Conservation (phyloP, 1,140 invertebrate species). For the Hyposmocoma kahamanoa region DNA sequence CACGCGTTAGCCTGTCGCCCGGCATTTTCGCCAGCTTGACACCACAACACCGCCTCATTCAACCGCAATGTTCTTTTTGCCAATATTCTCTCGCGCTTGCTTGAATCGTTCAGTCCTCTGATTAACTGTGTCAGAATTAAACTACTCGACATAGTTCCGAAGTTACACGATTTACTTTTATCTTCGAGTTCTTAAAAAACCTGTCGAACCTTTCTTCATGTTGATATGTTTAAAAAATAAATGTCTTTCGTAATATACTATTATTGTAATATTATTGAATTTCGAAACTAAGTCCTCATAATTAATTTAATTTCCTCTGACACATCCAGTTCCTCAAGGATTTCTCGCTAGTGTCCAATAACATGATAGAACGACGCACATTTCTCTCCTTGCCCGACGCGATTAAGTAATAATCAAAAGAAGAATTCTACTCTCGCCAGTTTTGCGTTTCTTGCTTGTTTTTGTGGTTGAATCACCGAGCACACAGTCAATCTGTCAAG, state of each 20-base stretch:
- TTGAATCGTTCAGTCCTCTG: not conserved
- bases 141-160: not conserved
- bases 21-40: not conserved
- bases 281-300: conserved; percentile 7
- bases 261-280: conserved; percentile 11
- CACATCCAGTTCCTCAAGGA: conserved; percentile 13
- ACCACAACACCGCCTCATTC: not conserved
- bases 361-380: conserved; percentile 16
- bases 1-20: not conserved
- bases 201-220: not conserved
- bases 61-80: not conserved
- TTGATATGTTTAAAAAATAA: conserved; percentile 6
- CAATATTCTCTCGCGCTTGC: not conserved
- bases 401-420: conserved; percentile 15
- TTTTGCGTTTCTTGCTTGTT: conserved; percentile 9
- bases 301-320: not conserved
- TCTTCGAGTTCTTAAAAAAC: not conserved
- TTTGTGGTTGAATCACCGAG: conserved; percentile 9
- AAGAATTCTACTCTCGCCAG: conserved; percentile 16
- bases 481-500: too few relatives aligned
- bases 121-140: not conserved
- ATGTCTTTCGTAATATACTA: conserved; percentile 15
- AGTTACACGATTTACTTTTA: not conserved
- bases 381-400: conserved; percentile 13
- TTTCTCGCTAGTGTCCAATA: conserved; percentile 12